A percentile compares a stretch with the other conserved stretches of the same genome.
phyloP scores from a whole-genome alignment of 2,113 vertebrate genomes.

The Desmodus rotundus region DNA sequence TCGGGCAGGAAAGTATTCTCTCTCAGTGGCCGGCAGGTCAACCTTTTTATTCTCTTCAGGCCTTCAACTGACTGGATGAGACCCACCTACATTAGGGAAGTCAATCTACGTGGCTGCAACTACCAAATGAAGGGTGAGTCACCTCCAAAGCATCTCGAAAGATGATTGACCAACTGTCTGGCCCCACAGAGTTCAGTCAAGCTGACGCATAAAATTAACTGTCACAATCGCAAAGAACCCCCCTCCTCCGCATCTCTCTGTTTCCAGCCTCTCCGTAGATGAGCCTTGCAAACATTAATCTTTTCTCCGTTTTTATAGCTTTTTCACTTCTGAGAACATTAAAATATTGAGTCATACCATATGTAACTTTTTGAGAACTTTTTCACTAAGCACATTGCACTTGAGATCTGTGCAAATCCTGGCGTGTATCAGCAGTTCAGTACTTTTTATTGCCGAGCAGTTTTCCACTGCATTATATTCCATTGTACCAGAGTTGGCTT shows the following conservation, averaged over 20 bases:
- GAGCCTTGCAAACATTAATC: neutral
- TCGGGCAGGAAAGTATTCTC: neutral
- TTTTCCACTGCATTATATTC: neutral
- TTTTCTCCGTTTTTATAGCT: neutral
- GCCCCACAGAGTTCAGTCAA: neutral
- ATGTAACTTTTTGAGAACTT: neutral
- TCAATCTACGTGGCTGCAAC: neutral
- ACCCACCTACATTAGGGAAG: neutral
- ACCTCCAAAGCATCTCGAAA: neutral
- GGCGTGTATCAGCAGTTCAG: rapidly evolving
- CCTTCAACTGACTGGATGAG: neutral
- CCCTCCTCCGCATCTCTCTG: neutral
- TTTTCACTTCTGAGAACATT: neutral
- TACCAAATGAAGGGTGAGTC: neutral
- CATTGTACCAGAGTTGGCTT: neutral
- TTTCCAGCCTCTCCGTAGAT: neutral
- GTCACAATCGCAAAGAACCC: neutral
- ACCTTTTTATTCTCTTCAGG: neutral
- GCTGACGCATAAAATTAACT: neutral
- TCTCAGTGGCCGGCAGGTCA: neutral
- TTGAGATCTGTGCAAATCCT: neutral
- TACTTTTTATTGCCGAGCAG: neutral
- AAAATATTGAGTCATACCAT: neutral
- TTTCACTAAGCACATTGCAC: neutral
- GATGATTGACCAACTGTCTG: neutral